Percentiles rank a stretch among this genome's conserved stretches.
Evolutionary conservation across 2,888 invertebrate genomes (phyloP).

Genomic region (Lycophotia porphyrea): DNA sequence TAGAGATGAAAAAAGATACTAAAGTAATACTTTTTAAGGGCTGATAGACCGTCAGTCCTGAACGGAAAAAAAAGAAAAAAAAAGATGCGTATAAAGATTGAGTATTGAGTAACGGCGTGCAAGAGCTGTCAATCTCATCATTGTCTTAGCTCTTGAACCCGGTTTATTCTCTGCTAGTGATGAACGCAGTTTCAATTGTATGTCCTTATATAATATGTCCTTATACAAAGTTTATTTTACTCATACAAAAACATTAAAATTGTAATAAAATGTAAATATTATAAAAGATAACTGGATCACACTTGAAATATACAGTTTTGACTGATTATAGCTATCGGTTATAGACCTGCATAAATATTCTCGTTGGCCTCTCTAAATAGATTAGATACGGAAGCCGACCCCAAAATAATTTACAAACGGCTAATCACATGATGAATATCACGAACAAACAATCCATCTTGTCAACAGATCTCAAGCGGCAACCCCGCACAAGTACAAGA

Average conservation of each 20-base stretch:
- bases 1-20: background rate
- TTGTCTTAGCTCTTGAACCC: background rate
- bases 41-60: no score
- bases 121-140: background rate
- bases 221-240: background rate
- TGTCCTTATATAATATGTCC: background rate
- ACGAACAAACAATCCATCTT: background rate
- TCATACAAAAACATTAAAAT: background rate
- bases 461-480: conserved; percentile 95
- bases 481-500: conserved; percentile 98
- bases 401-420: background rate
- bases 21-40: background rate
- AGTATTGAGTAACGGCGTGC: no score
- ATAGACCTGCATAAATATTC: conserved; percentile 6
- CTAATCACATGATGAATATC: background rate
- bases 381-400: conserved; percentile 8
- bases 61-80: no score
- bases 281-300: background rate
- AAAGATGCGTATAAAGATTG: no score
- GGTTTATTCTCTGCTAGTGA: background rate
- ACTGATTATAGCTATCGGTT: conserved; percentile 26
- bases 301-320: conserved; percentile 16
- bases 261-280: background rate
- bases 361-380: background rate
- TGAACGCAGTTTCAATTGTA: background rate